Conservation (phyloP, 2,113 vertebrate genomes). For the Dasypus novemcinctus region DNA sequence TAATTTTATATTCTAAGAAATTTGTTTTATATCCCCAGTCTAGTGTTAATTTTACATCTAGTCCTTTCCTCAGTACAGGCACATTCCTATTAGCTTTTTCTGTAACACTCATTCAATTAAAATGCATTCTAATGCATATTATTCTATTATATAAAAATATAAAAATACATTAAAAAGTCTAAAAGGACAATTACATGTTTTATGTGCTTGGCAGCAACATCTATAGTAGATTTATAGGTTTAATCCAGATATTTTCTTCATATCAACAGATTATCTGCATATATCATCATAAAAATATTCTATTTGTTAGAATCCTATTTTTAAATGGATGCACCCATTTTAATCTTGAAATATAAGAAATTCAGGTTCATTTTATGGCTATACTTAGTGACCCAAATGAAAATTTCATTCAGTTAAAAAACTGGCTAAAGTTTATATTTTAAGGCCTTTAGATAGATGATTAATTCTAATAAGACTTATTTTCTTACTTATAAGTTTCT, state of each 20-base stretch:
- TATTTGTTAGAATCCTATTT: background rate
- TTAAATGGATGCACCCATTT: background rate
- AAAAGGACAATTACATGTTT: background rate
- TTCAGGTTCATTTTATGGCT: background rate
- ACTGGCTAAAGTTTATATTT: background rate
- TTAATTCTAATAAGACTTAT: background rate
- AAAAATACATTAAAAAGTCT: background rate
- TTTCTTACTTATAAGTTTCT: background rate
- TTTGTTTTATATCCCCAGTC: background rate
- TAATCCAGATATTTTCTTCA: background rate
- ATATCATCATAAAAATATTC: background rate
- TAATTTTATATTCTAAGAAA: background rate
- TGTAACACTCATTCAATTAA: background rate
- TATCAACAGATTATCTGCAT: background rate
- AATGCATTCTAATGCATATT: background rate
- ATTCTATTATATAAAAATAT: background rate
- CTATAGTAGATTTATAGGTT: background rate
- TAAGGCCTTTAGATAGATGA: background rate
- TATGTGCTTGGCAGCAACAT: background rate
- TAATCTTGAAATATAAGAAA: constrained; percentile 9
- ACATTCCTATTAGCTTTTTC: background rate
- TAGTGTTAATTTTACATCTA: constrained; percentile 5
- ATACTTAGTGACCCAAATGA: background rate
- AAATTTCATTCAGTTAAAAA: background rate
- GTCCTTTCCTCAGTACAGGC: background rate